Base-by-base conservation (phyloP, 2,113 vertebrate species). In the Pseudopodoces humilis region DNA sequence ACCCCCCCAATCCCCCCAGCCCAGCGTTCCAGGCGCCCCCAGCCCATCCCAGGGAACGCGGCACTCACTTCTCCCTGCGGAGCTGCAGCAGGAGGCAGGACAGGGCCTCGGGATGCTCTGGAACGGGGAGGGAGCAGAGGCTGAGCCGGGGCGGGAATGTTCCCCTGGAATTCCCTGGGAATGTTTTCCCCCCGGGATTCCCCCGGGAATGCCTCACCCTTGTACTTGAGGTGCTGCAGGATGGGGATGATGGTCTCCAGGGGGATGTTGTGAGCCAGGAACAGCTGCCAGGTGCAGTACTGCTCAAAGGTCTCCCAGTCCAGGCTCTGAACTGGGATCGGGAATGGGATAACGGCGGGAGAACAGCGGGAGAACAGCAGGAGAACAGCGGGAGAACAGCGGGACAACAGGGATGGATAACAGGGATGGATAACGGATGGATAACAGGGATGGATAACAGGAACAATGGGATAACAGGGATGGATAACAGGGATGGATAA, bases 301-400 rank as follows among this genome's bases (percentile, higher is more conserved):
- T 99, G 99, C 95, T 99, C 99, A 58, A 99, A 99, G 5, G 99
- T 99, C 95, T 99, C 99, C 99, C 99, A 99, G 62, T 99, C 99
- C 84, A 99, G 96, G 92, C 99, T 99, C 96, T 99, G 99, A 89
- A 99, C 99, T 99, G 21, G 75, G 25, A 39, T 3, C 52, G 62
- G 55, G 7, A 30, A 11, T 10, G 41, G 41, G 6, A 15, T 4
- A 39, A 39, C 10, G 37, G 37, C 37, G 10, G 37, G 37, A 17
- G 3, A 69, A 30, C 9, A 6, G 37, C 10, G 10, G 65, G 46
- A 35, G 2, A 69, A 6, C 3, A 5, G 11, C 31, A 27, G 44
- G 44, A 46, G 19, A 46, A 47, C 46, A 22, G 20, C 9, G 37
- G 37, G 37, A 16, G 3, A 69, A 30, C 8, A 6, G 10, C 4